Evolutionary conservation across 2,888 invertebrate species (phyloP).

Genomic region (Stenoptilia bipunctidactyla): DNA sequence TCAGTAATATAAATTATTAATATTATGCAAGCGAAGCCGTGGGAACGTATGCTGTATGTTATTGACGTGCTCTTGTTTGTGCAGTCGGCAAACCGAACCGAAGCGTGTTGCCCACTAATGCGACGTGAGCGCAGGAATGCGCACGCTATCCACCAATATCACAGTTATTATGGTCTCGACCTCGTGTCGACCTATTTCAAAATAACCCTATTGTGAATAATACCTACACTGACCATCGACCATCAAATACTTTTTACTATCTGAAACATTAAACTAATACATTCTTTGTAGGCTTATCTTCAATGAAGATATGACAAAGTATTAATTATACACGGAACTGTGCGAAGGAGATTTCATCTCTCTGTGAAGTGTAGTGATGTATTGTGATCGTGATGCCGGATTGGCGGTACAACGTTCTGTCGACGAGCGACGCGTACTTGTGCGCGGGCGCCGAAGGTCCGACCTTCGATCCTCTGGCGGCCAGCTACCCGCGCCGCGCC

Average conservation of each 20-base stretch:
- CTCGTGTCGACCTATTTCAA: slow-evolving; percentile 3
- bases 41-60: too few relatives aligned
- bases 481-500: slow-evolving; percentile 65
- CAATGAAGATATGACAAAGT: slow-evolving; percentile 16
- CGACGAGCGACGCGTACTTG: slow-evolving; percentile 64
- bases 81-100: too few relatives aligned
- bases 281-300: slow-evolving; percentile 6
- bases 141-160: too few relatives aligned
- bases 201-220: too few relatives aligned
- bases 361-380: slow-evolving; percentile 44
- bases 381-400: slow-evolving; percentile 59
- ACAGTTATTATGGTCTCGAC: too few relatives aligned
- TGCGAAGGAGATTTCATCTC: slow-evolving; percentile 17
- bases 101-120: too few relatives aligned
- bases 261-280: slow-evolving; percentile 11
- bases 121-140: too few relatives aligned
- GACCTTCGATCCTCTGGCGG: slow-evolving; percentile 46
- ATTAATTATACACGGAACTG: slow-evolving; percentile 4
- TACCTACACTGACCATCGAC: slow-evolving; percentile 18
- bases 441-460: slow-evolving; percentile 35
- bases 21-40: too few relatives aligned
- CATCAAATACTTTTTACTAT: too few relatives aligned
- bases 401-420: slow-evolving; percentile 69
- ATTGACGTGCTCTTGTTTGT: too few relatives aligned
- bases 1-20: too few relatives aligned